Percentiles rank a stretch among this genome's conserved stretches.
Evolutionary conservation across 2,113 vertebrate species (phyloP).

Genomic region (Planiliza haematocheilus): DNA sequence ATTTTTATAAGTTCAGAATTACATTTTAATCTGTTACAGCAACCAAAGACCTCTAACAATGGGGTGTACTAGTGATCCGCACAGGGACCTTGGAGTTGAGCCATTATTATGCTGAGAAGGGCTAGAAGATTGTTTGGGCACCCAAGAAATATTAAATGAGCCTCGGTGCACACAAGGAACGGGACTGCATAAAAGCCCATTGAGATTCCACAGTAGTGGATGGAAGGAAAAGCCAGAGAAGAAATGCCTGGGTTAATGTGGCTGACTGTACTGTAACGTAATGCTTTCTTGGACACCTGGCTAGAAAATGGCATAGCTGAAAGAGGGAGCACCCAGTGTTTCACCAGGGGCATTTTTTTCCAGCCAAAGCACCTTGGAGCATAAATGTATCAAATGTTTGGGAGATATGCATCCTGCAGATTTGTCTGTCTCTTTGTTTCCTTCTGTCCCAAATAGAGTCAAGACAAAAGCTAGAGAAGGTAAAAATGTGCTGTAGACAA

Average conservation of each 20-base stretch:
- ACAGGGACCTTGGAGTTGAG: constrained; percentile 1
- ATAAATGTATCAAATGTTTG: not conserved
- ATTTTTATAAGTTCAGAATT: not conserved
- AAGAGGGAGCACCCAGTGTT: constrained; percentile 1
- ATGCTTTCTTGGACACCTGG: constrained; percentile 8
- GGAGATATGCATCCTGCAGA: not conserved
- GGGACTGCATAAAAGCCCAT: constrained; percentile 10
- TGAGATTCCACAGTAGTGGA: not conserved
- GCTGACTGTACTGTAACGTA: constrained; percentile 14
- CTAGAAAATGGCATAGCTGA: constrained; percentile 19
- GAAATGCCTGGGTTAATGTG: constrained; percentile 6
- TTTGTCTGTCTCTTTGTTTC: not conserved
- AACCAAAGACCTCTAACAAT: not conserved
- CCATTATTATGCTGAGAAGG: not conserved
- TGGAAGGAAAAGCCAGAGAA: not conserved
- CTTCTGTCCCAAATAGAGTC: not conserved
- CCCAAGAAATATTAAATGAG: constrained; percentile 14
- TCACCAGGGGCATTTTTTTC: constrained; percentile 8
- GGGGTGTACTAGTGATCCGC: not conserved
- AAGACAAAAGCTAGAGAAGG: too few species aligned
- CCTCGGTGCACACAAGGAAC: not conserved
- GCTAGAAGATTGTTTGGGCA: constrained; percentile 1
- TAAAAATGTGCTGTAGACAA: too few species aligned
- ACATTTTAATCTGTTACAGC: not conserved
- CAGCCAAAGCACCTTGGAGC: not conserved